phyloP scores from a whole-genome alignment of 2,797 vertebrate species.

The Atherinosoma microstoma region DNA sequence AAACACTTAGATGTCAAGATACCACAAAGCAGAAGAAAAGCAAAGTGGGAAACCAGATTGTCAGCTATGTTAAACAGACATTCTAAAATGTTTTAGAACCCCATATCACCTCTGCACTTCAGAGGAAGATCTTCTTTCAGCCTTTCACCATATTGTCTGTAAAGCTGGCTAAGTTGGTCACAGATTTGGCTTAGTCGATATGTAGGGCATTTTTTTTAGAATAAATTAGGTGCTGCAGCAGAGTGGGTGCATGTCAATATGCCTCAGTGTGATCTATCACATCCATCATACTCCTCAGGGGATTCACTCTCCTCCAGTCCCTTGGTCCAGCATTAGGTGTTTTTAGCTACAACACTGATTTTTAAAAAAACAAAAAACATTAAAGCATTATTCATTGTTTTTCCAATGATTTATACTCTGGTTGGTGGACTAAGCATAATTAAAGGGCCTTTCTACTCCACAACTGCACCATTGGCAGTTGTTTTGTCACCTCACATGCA shows the following conservation, averaged over 20 bases:
- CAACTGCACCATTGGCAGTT: conserved; percentile 31
- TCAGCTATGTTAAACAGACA: conserved; percentile 47
- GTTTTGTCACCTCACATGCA: conserved; percentile 31
- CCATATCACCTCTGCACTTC: conserved; percentile 21
- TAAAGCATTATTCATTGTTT: conserved; percentile 54
- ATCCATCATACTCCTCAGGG: conserved; percentile 52
- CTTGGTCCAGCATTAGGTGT: conserved; percentile 61
- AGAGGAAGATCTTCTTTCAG: conserved; percentile 38
- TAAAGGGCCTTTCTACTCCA: conserved; percentile 36
- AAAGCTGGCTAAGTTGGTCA: conserved; percentile 42
- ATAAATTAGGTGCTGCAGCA: conserved; percentile 56
- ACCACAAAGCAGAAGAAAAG: conserved; percentile 44
- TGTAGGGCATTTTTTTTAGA: conserved; percentile 54
- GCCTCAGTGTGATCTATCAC: conserved; percentile 62
- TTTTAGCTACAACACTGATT: conserved; percentile 71
- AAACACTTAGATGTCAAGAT: conserved; percentile 72
- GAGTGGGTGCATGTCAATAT: conserved; percentile 64
- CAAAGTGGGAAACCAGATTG: conserved; percentile 41
- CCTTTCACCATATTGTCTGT: conserved; percentile 39
- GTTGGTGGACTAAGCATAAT: conserved; percentile 53
- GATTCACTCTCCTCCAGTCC: conserved; percentile 32
- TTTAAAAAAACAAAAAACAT: conserved; percentile 66
- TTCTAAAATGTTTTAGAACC: conserved; percentile 38
- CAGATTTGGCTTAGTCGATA: conserved; percentile 48
- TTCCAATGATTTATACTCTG: conserved; percentile 53